Evolutionary conservation across 2,888 invertebrate species (phyloP).

Genomic region (Thelaira solivaga): DNA sequence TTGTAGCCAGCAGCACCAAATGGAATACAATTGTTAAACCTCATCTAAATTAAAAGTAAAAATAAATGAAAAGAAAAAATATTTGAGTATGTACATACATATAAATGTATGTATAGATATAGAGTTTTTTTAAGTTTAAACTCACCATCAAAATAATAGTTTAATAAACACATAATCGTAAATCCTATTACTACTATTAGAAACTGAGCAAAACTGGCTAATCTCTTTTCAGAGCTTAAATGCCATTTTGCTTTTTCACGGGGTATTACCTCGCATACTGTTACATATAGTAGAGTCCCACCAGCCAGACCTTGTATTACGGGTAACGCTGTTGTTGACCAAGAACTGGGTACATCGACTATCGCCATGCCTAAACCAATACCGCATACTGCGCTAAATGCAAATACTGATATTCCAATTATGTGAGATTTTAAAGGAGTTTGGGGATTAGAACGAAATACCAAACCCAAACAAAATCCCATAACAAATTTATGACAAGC

Average conservation of each 20-base stretch:
- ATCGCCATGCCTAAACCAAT: constrained; percentile 83
- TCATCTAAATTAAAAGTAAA: constrained; percentile 38
- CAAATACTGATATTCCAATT: constrained; percentile 81
- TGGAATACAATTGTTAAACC: constrained; percentile 10
- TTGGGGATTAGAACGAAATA: constrained; percentile 80
- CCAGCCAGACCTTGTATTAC: constrained; percentile 85
- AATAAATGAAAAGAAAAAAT: constrained; percentile 28
- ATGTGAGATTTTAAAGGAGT: constrained; percentile 77
- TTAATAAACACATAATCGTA: constrained; percentile 81
- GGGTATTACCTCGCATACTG: constrained; percentile 86
- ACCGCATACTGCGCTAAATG: constrained; percentile 83
- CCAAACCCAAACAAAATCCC: constrained; percentile 88
- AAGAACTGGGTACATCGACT: constrained; percentile 78
- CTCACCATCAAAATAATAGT: constrained; percentile 79
- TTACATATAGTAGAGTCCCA: constrained; percentile 87
- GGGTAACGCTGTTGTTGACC: constrained; percentile 78
- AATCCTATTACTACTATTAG: constrained; percentile 81
- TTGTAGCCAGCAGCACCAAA: not conserved
- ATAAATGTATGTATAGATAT: no score
- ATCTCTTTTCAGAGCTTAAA: constrained; percentile 77
- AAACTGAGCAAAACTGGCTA: constrained; percentile 83
- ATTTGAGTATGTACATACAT: no score
- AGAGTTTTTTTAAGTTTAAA: no score
- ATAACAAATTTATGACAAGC: constrained; percentile 89
- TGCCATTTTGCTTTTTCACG: constrained; percentile 87